These are phyloP conservation scores for Zosterops pallidus DNA, from an alignment of 2,113 vertebrate species.

Conservation along the genomic window DNA sequence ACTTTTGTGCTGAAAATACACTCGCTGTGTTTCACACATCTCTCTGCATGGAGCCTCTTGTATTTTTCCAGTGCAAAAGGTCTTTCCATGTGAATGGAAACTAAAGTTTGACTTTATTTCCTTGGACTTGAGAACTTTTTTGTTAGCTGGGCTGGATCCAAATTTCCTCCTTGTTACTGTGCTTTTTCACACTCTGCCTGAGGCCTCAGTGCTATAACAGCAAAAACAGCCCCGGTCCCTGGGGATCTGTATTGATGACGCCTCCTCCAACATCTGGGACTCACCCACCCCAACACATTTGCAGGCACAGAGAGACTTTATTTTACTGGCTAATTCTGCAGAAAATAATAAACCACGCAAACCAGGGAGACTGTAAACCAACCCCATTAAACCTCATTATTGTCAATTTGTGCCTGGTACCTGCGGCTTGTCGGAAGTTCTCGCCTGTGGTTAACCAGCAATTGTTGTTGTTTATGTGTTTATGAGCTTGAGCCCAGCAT, in stretches of 20 bases:
- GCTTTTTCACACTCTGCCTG: background rate
- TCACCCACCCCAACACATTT: background rate
- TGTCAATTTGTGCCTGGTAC: constrained; percentile 38
- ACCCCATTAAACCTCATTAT: constrained; percentile 30
- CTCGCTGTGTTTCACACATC: background rate
- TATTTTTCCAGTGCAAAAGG: background rate
- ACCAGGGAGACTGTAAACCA: constrained; percentile 23
- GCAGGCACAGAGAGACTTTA: background rate
- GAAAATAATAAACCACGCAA: background rate
- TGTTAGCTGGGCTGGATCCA: background rate
- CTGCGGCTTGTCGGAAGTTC: background rate
- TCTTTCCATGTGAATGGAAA: background rate
- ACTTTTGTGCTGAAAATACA: background rate
- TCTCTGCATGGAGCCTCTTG: background rate
- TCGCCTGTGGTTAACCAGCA: constrained; percentile 11
- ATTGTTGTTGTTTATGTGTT: constrained; percentile 32
- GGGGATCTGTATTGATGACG: background rate
- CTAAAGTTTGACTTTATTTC: background rate
- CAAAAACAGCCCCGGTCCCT: background rate
- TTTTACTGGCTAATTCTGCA: constrained; percentile 3
- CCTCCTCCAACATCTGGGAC: background rate
- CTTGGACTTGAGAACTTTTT: background rate
- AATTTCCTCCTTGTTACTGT: background rate
- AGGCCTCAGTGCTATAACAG: background rate
- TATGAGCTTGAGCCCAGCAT: background rate